Base-by-base conservation (phyloP, 2,888 invertebrate genomes). In the Meteorus colon region DNA sequence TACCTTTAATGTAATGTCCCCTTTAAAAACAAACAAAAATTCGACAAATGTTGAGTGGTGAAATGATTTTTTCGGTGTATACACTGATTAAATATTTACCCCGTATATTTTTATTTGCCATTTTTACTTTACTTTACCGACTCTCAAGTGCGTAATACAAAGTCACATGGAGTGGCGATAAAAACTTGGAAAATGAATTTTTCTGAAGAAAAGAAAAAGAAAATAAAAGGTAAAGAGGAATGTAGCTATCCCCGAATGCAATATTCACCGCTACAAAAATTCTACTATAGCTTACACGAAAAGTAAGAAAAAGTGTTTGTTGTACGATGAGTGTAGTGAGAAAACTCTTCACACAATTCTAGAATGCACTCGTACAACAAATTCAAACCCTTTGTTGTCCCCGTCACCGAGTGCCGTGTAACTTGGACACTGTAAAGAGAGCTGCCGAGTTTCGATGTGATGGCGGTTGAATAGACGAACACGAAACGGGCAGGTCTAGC, bases 401-500 rank as follows among this genome's bases (percentile, higher is more conserved):
- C 24, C 55, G n/a, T n/a, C 55, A 55, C 55, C 19, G 10, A 6
- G 1, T 19, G 19, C 19, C 55, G 19, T 19, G 19, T 19, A 19
- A 55, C 19, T 55, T 55, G 19, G 55, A n/a, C 55, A 55, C n/a
- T 8, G 55, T 19, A 6, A 24, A 19, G 19, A 10, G 19, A 19
- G 55, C 55, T 55, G 55, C 62, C 14, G 8, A 29, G n/a, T 27
- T 62, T 14, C 31, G 29, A 62, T 31, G 31, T 29, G 62, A 29
- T n/a, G 10, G n/a, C 76, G 76, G 69, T 77, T 77, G 76, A 79
- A 79, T 76, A 77, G 76, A 71, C 76, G 60, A 74, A 80, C 80
- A 79, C 72, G 78, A 71, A 80, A 80, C 70, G 78, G 80, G 80
- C 75, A 71, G 78, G 76, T 78, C 75, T 75, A 45, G 72, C 75